Evolutionary conservation across 2,113 vertebrate genomes (phyloP).

Genomic region (Willisornis vidua): DNA sequence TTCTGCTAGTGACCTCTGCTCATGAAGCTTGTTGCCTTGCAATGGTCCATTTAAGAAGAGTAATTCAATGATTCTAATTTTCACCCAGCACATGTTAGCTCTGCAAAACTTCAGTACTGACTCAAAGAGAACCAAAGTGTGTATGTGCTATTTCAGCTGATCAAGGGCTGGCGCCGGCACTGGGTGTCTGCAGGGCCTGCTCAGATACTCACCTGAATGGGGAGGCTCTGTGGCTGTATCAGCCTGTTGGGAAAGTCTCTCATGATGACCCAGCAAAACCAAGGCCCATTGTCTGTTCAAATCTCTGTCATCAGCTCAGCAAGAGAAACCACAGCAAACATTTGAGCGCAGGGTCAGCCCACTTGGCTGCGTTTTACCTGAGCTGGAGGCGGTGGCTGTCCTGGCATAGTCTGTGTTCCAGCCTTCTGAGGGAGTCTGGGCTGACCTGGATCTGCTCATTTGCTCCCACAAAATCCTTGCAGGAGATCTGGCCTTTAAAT

Average conservation of each 20-base stretch:
- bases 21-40: not conserved
- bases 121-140: not conserved
- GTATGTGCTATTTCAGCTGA: not conserved
- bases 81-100: not conserved
- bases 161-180: not conserved
- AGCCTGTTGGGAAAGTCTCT: not conserved
- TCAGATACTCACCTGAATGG: not conserved
- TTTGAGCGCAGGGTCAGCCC: not conserved
- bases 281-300: conserved; percentile 1
- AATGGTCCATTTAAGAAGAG: not conserved
- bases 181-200: not conserved
- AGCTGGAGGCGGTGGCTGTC: not conserved
- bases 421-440: not conserved
- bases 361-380: not conserved
- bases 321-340: conserved; percentile 49
- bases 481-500: not conserved
- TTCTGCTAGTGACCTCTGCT: not conserved
- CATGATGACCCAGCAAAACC: not conserved
- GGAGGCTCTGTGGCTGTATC: not conserved
- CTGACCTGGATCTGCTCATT: not conserved
- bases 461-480: not conserved
- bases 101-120: not conserved
- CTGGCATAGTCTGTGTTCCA: not conserved
- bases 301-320: not conserved
- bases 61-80: not conserved